These are phyloP conservation scores for Oreochromis mossambicus DNA, from an alignment of 2,797 vertebrate genomes.

Conservation along the genomic window DNA sequence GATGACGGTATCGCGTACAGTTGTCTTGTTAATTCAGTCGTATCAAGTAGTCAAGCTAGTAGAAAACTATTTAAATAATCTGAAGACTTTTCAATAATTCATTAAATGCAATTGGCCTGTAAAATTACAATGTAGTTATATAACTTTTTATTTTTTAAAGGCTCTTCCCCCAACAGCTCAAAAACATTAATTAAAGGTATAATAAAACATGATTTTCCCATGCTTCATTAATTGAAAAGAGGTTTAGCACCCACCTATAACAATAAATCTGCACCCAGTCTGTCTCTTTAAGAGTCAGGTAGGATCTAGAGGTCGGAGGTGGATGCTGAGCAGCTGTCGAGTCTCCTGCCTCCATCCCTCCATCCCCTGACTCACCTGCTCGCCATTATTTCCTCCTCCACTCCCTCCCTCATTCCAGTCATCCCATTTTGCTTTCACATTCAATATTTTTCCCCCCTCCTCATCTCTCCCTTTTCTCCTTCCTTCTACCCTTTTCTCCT, in stretches of 20 bases:
- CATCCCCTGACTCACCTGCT: constrained; percentile 30
- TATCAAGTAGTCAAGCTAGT: neutral
- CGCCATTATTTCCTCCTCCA: neutral
- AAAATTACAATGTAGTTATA: neutral
- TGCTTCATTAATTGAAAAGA: neutral
- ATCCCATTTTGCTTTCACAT: neutral
- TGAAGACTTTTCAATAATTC: neutral
- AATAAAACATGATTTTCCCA: neutral
- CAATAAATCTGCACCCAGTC: neutral
- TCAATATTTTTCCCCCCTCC: neutral
- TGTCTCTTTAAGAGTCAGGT: constrained; percentile 42
- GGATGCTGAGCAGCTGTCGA: constrained; percentile 55
- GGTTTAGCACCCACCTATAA: neutral
- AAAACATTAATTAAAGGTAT: neutral
- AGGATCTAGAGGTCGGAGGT: constrained; percentile 39
- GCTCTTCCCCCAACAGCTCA: neutral
- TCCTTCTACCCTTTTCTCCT: neutral
- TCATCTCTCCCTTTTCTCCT: neutral
- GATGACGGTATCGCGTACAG: rapidly evolving
- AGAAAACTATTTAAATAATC: neutral
- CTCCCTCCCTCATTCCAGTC: neutral
- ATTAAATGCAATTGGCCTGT: neutral
- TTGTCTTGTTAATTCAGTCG: neutral
- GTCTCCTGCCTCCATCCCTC: neutral
- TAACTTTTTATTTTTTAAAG: neutral